Base-by-base conservation (phyloP, 2,797 vertebrate genomes). In the Myioborus miniatus region DNA sequence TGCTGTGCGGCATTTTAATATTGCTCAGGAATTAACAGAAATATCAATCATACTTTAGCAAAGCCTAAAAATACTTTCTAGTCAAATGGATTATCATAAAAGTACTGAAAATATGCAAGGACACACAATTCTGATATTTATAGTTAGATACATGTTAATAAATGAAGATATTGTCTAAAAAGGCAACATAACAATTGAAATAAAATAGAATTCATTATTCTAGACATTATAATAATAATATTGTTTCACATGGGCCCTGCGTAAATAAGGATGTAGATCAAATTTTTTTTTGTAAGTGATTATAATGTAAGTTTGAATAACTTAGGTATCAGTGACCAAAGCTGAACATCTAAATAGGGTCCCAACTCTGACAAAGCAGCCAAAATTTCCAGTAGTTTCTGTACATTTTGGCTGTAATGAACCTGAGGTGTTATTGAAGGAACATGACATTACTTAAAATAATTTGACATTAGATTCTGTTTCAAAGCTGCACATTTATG, bases 21-120 rank as follows among this genome's bases (percentile, higher is more conserved):
- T 52, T 92, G 69, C 68, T 87, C 58, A 86, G 92, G 62, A 92
- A 95, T 94, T 87, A 95, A 65, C 56, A 94, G 89, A 93, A 83
- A 63, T 72, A 86, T 85, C 87, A 94, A 27, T 83, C 87, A 83
- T 81, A 69, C 72, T 95, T 94, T 83, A 90, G 69, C 12, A 36
- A 65, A 89, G 68, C 50, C 92, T 95, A 91, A 89, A 95, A 94
- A 75, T 90, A 94, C 71, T 71, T 91, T 55, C 50, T 60, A 81
- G 53, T 85, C 65, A 92, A 90, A 89, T 2, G 15, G 65, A 85
- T 91, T 91, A 75, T 44, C 46, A 87, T 39, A 47, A 78, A 91
- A 85, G 55, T 78, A 74, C n/a, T 71, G 58, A 58, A 80, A 87
- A 92, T 68, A n/a, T 69, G 53, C 47, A 89, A 93, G 60, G 75